Conservation (phyloP, 2,797 vertebrate genomes). For the Helostoma temminkii region DNA sequence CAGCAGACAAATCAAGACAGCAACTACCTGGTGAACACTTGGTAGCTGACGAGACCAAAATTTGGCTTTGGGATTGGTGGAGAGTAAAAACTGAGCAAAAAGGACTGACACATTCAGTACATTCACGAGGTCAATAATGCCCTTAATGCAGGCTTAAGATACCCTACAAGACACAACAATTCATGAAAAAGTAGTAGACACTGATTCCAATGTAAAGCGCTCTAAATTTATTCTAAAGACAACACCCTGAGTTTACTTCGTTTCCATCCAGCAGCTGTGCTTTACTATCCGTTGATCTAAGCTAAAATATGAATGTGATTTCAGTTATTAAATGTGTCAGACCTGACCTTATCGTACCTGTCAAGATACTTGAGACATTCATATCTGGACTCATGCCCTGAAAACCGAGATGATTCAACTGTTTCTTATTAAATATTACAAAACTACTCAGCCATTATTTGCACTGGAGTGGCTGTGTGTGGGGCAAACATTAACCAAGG, state of each 20-base stretch:
- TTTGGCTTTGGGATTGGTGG: not conserved
- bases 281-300: conserved; percentile 4
- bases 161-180: too few relatives aligned
- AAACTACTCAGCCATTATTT: conserved; percentile 47
- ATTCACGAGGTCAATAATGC: too few relatives aligned
- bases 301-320: conserved; percentile 26
- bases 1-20: too few relatives aligned
- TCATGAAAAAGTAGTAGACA: not conserved
- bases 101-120: not conserved
- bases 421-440: conserved; percentile 46
- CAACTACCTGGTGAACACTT: too few relatives aligned
- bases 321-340: conserved; percentile 21
- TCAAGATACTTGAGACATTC: conserved; percentile 9
- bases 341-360: conserved; percentile 26
- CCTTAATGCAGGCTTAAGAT: too few relatives aligned
- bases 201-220: not conserved
- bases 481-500: conserved; percentile 65
- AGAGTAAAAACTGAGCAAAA: not conserved
- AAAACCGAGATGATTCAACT: conserved; percentile 35
- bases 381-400: conserved; percentile 20
- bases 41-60: too few relatives aligned
- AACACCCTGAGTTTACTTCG: not conserved
- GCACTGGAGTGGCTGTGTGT: conserved; percentile 39
- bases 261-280: not conserved
- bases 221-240: too few relatives aligned